Percentiles rank a stretch among this genome's conserved stretches.
Conservation (phyloP, 23 tunicate species). For the Clavelina lepadiformis region DNA sequence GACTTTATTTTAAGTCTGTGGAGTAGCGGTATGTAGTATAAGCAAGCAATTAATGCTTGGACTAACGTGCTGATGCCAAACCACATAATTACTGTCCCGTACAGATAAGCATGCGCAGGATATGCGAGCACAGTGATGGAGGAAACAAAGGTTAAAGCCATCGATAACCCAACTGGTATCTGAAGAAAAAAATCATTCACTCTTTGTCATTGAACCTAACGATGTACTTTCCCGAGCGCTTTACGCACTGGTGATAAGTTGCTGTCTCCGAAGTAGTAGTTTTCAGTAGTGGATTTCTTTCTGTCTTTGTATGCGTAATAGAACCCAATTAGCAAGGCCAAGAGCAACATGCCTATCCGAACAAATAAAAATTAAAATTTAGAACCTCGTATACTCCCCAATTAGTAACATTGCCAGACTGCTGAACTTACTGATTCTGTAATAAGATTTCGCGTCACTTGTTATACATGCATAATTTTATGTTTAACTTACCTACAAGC, state of each 20-base stretch:
- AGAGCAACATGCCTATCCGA: slow-evolving; percentile 14
- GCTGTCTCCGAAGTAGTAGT: slow-evolving; percentile 41
- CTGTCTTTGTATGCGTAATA: slow-evolving; percentile 35
- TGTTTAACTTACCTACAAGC: too few relatives aligned
- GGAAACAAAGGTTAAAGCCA: slow-evolving; percentile 45
- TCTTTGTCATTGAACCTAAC: too few relatives aligned
- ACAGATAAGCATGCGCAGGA: slow-evolving; percentile 39
- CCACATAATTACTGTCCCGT: slow-evolving; percentile 30
- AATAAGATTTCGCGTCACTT: too few relatives aligned
- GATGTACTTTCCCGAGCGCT: too few relatives aligned
- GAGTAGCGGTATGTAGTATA: slow-evolving; percentile 39
- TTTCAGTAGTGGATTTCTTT: slow-evolving; percentile 18
- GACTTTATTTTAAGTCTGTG: slow-evolving; percentile 22
- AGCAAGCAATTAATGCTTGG: slow-evolving; percentile 16
- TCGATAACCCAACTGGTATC: slow-evolving; percentile 48
- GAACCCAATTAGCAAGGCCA: slow-evolving; percentile 20
- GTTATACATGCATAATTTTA: too few relatives aligned
- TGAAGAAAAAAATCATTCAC: slow-evolving; percentile 2
- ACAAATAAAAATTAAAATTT: too few relatives aligned
- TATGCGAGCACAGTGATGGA: slow-evolving; percentile 44
- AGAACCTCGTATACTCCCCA: too few relatives aligned
- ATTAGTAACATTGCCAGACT: too few relatives aligned
- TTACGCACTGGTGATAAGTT: slow-evolving; percentile 31
- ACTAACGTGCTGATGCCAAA: slow-evolving; percentile 13
- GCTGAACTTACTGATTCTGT: too few relatives aligned